A percentile compares a stretch with the other conserved stretches of the same genome.
phyloP scores from a whole-genome alignment of 2,888 invertebrate species.

The Habrosyne pyritoides region DNA sequence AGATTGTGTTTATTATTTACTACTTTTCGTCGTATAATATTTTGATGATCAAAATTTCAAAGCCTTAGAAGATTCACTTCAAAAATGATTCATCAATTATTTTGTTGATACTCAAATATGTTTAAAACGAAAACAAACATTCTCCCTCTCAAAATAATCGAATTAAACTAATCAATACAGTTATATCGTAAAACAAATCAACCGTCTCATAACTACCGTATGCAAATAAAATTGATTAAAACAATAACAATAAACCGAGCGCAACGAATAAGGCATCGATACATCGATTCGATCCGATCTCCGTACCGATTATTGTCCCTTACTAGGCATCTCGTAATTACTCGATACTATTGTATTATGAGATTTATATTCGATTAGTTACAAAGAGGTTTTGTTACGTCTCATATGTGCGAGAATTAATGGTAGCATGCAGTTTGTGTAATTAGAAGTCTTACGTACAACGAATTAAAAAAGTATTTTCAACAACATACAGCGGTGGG shows the following conservation, averaged over 20 bases:
- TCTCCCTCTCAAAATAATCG: background rate
- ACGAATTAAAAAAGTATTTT: too few species aligned
- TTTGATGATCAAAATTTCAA: too few species aligned
- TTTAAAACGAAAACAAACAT: background rate
- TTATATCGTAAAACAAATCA: background rate
- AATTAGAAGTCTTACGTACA: background rate
- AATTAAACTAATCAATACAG: background rate
- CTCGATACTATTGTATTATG: constrained; percentile 63
- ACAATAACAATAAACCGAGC: constrained; percentile 66
- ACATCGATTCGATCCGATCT: constrained; percentile 63
- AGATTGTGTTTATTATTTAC: too few species aligned
- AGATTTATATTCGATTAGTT: constrained; percentile 16
- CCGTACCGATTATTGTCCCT: constrained; percentile 72
- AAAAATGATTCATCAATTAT: too few species aligned
- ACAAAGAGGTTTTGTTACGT: constrained; percentile 10
- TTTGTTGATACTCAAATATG: too few species aligned
- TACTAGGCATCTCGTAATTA: constrained; percentile 75
- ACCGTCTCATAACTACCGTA: constrained; percentile 48
- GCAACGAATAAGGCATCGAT: constrained; percentile 75
- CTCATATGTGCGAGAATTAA: constrained; percentile 9
- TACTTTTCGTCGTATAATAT: too few species aligned
- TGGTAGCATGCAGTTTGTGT: background rate
- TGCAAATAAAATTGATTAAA: constrained; percentile 74
- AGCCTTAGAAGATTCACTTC: too few species aligned
- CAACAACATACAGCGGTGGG: too few species aligned